Percentiles rank a stretch among this genome's conserved stretches.
Evolutionary conservation across 1,140 invertebrate species (phyloP).

Genomic region (Hydropsyche tenuis): DNA sequence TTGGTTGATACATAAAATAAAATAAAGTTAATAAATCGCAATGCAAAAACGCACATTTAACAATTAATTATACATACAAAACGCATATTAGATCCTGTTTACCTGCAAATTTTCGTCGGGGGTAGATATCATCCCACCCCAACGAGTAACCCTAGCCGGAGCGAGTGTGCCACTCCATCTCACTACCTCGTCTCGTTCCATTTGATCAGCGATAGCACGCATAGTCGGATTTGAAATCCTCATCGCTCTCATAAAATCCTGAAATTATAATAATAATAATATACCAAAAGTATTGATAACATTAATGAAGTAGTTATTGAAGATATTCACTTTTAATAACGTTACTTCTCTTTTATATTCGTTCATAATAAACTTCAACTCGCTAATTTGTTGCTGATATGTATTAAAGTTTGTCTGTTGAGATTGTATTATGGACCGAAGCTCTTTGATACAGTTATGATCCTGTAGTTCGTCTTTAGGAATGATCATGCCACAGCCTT

Average conservation of each 20-base stretch:
- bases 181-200: slow-evolving; percentile 92
- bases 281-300: too few relatives aligned
- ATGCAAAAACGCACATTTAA: too few relatives aligned
- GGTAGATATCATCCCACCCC: slow-evolving; percentile 98
- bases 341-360: slow-evolving; percentile 89
- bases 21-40: neutral
- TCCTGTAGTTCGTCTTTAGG: slow-evolving; percentile 94
- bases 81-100: slow-evolving; percentile 42
- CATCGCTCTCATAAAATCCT: slow-evolving; percentile 93
- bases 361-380: slow-evolving; percentile 85
- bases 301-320: too few relatives aligned
- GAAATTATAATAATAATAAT: slow-evolving; percentile 33
- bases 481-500: slow-evolving; percentile 91
- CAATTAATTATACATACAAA: too few relatives aligned
- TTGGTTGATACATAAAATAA: neutral
- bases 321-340: slow-evolving; percentile 72
- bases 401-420: slow-evolving; percentile 86
- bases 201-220: slow-evolving; percentile 86
- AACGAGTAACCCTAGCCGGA: slow-evolving; percentile 87
- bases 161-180: slow-evolving; percentile 87
- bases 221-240: slow-evolving; percentile 87
- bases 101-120: slow-evolving; percentile 93
- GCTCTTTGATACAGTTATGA: slow-evolving; percentile 91
- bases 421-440: slow-evolving; percentile 82
- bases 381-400: slow-evolving; percentile 83